phyloP scores from a whole-genome alignment of 2,797 vertebrate species.

The Centroberyx gerrardi region DNA sequence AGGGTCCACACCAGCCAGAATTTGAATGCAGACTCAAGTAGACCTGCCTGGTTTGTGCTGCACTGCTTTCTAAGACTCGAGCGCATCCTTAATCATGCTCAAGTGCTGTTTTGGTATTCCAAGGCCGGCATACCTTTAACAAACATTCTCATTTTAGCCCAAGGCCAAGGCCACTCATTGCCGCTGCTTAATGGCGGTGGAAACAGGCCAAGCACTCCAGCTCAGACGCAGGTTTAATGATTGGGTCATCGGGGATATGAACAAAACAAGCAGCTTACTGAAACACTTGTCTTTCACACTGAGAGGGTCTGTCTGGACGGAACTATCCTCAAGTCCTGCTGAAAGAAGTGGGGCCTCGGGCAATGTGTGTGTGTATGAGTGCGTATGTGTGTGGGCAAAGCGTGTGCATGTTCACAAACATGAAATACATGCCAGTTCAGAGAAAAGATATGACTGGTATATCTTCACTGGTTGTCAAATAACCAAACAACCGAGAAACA shows the following conservation, averaged over 20 bases:
- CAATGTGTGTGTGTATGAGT: slow-evolving; percentile 5
- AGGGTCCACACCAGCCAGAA: background rate
- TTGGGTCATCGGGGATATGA: slow-evolving; percentile 23
- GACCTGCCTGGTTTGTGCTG: slow-evolving; percentile 3
- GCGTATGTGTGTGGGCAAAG: slow-evolving; percentile 1
- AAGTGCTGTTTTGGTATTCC: slow-evolving; percentile 27
- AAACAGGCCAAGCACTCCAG: slow-evolving; percentile 30
- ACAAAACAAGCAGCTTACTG: slow-evolving; percentile 27
- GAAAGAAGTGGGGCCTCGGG: slow-evolving; percentile 26
- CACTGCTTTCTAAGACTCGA: slow-evolving; percentile 34
- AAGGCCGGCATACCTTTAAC: slow-evolving; percentile 11
- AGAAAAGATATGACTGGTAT: background rate
- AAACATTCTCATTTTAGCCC: slow-evolving; percentile 30
- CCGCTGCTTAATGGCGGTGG: slow-evolving; percentile 32
- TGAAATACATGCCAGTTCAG: background rate
- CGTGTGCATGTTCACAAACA: background rate
- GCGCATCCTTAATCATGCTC: slow-evolving; percentile 26
- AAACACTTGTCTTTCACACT: slow-evolving; percentile 25
- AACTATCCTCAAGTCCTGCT: background rate
- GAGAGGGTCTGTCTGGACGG: slow-evolving; percentile 31
- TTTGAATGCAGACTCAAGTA: slow-evolving; percentile 10
- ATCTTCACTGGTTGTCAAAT: background rate
- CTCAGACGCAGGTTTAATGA: slow-evolving; percentile 29
- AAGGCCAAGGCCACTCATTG: slow-evolving; percentile 34
- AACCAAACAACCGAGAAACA: slow-evolving; percentile 22